Percentiles rank a stretch among this genome's conserved stretches.
Conservation (phyloP, 2,888 invertebrate genomes). For the Mesorhabditis belari region DNA sequence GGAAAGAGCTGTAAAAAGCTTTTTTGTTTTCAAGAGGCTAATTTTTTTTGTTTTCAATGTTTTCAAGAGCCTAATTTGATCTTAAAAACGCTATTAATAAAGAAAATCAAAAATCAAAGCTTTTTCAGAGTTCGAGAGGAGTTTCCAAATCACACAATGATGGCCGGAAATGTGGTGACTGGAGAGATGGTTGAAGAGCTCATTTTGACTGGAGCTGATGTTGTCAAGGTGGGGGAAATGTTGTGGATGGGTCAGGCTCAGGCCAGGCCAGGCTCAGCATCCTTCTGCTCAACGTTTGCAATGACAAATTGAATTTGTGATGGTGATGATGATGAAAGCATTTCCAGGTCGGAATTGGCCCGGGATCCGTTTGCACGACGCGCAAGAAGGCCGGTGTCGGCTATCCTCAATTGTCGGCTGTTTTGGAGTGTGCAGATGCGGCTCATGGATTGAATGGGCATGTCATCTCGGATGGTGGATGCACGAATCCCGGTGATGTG, state of each 20-base stretch:
- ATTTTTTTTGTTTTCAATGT: no score
- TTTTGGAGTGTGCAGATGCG: conserved; percentile 87
- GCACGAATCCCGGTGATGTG: conserved; percentile 81
- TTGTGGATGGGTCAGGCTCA: not conserved
- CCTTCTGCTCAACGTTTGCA: not conserved
- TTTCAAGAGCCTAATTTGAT: not conserved
- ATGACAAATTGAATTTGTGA: not conserved
- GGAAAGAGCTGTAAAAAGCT: no score
- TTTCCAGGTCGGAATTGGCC: conserved; percentile 68
- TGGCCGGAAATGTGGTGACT: conserved; percentile 89
- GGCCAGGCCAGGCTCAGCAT: not conserved
- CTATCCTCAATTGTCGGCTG: conserved; percentile 74
- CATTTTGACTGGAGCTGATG: conserved; percentile 83
- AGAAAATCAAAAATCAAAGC: not conserved
- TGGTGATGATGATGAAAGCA: not conserved
- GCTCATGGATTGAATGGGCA: conserved; percentile 87
- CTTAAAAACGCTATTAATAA: not conserved
- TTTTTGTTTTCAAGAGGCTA: no score
- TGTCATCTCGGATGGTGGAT: conserved; percentile 89
- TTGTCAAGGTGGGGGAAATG: conserved; percentile 66
- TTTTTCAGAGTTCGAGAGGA: conserved; percentile 55
- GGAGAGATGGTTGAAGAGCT: conserved; percentile 92
- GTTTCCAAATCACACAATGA: conserved; percentile 77
- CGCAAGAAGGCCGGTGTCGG: conserved; percentile 80
- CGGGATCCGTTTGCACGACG: conserved; percentile 84